Evolutionary conservation across 2,888 invertebrate species (phyloP).

Genomic region (Lissocephala sabroskyi): DNA sequence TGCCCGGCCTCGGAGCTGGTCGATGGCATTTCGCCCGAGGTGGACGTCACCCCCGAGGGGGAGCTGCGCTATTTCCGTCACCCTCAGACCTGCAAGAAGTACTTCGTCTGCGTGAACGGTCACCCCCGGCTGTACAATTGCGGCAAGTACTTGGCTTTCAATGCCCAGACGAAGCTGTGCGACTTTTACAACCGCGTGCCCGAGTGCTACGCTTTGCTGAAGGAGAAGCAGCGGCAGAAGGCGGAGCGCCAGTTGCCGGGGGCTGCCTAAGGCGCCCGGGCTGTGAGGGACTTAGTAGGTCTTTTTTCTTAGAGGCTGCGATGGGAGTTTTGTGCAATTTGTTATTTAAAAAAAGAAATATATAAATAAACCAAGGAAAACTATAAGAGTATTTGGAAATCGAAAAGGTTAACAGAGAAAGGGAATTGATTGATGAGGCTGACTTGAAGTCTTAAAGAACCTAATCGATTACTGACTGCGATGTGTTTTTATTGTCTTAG

Average conservation of each 20-base stretch:
- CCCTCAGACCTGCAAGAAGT: constrained; percentile 84
- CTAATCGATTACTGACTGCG: too few species aligned
- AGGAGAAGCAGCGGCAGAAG: constrained; percentile 52
- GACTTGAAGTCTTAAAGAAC: too few species aligned
- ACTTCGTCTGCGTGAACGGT: constrained; percentile 83
- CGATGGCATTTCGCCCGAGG: constrained; percentile 58
- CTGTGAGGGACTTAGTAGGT: too few species aligned
- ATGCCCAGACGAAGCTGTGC: constrained; percentile 81
- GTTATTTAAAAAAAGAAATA: too few species aligned
- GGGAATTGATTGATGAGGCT: too few species aligned
- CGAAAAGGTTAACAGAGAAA: too few species aligned
- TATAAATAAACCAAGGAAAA: constrained; percentile 8
- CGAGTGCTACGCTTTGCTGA: constrained; percentile 67
- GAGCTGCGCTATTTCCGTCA: constrained; percentile 71
- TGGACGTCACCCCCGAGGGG: constrained; percentile 64
- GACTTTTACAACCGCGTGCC: constrained; percentile 73
- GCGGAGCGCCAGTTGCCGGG: constrained; percentile 24
- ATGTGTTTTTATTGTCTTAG: too few species aligned
- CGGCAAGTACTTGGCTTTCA: constrained; percentile 84
- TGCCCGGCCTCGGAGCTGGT: constrained; percentile 75
- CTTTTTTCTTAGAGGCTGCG: constrained; percentile 51
- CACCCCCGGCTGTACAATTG: constrained; percentile 84
- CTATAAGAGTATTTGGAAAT: too few species aligned
- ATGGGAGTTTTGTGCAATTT: constrained; percentile 11
- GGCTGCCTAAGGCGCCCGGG: constrained; percentile 12